Evolutionary conservation across 1,140 invertebrate species (phyloP).

Genomic region (Grapholita molesta): DNA sequence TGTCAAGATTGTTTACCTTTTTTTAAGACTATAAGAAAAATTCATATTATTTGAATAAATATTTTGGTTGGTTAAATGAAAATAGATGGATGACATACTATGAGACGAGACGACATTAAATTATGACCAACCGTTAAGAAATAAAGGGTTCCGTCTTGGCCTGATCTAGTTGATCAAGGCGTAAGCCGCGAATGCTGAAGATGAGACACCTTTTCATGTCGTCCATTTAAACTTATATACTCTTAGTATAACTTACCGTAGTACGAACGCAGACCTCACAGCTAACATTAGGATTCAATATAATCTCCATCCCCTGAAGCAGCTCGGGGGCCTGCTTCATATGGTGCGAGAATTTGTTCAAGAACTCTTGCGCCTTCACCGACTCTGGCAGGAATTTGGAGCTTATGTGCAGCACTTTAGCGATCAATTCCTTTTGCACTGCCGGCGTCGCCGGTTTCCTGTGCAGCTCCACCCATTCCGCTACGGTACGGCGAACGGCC

Average conservation of each 20-base stretch:
- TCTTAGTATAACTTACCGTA: slow-evolving; percentile 81
- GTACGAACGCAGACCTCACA: slow-evolving; percentile 94
- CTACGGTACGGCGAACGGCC: slow-evolving; percentile 88
- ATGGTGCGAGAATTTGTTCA: slow-evolving; percentile 92
- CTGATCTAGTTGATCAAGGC: too few species aligned
- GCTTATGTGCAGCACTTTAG: slow-evolving; percentile 75
- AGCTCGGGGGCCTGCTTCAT: slow-evolving; percentile 88
- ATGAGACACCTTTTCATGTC: too few species aligned
- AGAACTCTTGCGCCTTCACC: slow-evolving; percentile 94
- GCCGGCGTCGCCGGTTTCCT: slow-evolving; percentile 82
- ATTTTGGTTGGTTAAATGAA: too few species aligned
- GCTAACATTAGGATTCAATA: slow-evolving; percentile 91
- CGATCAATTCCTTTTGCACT: slow-evolving; percentile 83
- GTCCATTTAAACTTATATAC: too few species aligned
- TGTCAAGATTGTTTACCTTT: too few species aligned
- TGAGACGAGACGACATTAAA: too few species aligned
- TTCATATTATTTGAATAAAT: too few species aligned
- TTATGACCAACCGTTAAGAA: too few species aligned
- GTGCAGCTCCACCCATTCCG: slow-evolving; percentile 91
- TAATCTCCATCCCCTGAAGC: slow-evolving; percentile 90
- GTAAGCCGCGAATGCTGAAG: too few species aligned
- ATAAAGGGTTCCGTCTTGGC: too few species aligned
- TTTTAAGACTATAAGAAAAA: too few species aligned
- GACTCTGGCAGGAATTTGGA: slow-evolving; percentile 92
- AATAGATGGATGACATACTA: too few species aligned